Evolutionary conservation across 2,888 invertebrate species (phyloP), one percentile per base, ranked within the genome.

Genomic region (Drosophila falleni): DNA sequence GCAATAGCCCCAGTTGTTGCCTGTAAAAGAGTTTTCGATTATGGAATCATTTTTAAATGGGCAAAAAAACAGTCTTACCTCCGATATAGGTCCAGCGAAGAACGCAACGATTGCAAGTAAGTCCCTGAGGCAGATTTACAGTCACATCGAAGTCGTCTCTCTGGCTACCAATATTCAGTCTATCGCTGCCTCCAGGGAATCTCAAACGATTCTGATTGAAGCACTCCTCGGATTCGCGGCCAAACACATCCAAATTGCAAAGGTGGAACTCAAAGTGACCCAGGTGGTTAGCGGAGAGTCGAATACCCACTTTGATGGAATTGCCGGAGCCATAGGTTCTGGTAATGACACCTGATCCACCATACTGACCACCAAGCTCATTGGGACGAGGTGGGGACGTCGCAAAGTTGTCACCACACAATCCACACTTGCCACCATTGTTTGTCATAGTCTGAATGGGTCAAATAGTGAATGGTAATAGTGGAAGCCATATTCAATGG

Each of bases 21-120:
- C 93, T 93, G 31, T 3, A 6, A 35, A 29, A 26, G n/a, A 1
- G 13, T 2, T 6, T 6, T 37, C 2, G 13, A 13, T 23, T 23
- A 8, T 50, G 0, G 2, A 16, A 31, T 16, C 5, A 10, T 1
- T 10, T 23, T 3, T 6, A 11, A 8, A 6, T 13, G 1, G 8
- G 4, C 1, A 26, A 46, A 8, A 13, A 0, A 37, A 23, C 2
- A 47, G 5, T 29, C 67, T 60, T 50, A 90, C 94, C 94, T 16
- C 93, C 91, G 1, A 86, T 85, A 74, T 94, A 95, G 39, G 93
- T 93, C 95, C 95, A 95, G 61, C 94, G 93, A 2, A 95, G 81
- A 0, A 94, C 93, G 78, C 94, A 94, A 46, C 93, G 94, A 0
- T 93, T 73, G 80, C 94, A 94, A n/a, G 83, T 92, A 15, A 94